Conservation (phyloP, 2,888 invertebrate species). For the Myopa testacea region DNA sequence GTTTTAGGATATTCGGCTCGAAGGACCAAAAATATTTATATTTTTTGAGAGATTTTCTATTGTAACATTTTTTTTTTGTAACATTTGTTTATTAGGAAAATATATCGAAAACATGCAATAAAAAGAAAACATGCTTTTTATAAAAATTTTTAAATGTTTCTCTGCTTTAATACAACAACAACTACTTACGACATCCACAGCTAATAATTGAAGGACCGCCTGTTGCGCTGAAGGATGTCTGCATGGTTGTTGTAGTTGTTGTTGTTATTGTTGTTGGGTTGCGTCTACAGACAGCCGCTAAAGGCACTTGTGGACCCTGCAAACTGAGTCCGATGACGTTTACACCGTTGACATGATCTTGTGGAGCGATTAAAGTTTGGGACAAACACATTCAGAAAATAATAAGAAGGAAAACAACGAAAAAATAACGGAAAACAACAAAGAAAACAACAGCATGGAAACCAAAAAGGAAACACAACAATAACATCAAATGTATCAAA, state of each 20-base stretch:
- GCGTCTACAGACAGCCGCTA: slow-evolving; percentile 60
- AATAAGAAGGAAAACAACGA: slow-evolving; percentile 40
- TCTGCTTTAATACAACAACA: neutral
- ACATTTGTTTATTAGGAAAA: too few species aligned
- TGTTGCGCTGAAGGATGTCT: slow-evolving; percentile 56
- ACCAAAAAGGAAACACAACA: slow-evolving; percentile 17
- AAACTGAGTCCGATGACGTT: slow-evolving; percentile 75
- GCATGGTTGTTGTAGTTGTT: slow-evolving; percentile 9
- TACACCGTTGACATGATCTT: slow-evolving; percentile 79
- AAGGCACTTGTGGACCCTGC: slow-evolving; percentile 70
- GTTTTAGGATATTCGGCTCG: too few species aligned
- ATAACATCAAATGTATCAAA: too few species aligned
- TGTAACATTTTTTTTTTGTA: too few species aligned
- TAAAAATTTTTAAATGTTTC: too few species aligned
- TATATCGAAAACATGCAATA: too few species aligned
- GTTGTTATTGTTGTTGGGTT: slow-evolving; percentile 7
- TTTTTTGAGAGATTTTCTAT: too few species aligned
- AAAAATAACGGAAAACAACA: slow-evolving; percentile 5
- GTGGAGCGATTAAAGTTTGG: slow-evolving; percentile 36
- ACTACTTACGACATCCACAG: slow-evolving; percentile 56
- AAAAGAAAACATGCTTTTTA: too few species aligned
- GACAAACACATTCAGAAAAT: neutral
- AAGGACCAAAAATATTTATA: too few species aligned
- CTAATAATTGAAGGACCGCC: slow-evolving; percentile 58
- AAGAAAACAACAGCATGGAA: slow-evolving; percentile 14